Base-by-base conservation (phyloP, 2,888 invertebrate species). In the Argyresthia goedartella region DNA sequence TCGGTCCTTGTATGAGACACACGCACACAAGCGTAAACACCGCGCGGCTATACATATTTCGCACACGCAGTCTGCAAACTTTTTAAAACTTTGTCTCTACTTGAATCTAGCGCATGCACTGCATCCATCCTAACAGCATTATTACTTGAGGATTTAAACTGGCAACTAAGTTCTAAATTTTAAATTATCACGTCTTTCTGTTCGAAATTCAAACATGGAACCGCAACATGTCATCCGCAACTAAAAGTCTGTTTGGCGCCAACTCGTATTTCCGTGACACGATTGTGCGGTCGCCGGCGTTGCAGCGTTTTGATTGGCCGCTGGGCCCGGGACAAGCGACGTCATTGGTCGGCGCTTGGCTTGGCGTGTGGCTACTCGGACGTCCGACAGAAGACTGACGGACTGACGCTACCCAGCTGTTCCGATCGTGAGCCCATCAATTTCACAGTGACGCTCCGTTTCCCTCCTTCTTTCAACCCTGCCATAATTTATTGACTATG, bases 301-400 rank as follows among this genome's bases (percentile, higher is more conserved):
- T 25, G 16, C 11, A 46, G 33, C 46, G 46, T 33, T 46, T 7
- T 48, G 36, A 48, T 48, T 48, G 36, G 48, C 15, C 36, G 36
- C 10, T 14, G 1, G 8, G 13, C 14, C 36, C 13, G 6, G 36
- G 71, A 69, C 65, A 61, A 66, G 68, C 62, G 69, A 67, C 68
- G 67, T 70, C 69, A 65, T 51, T 62, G 64, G 62, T 64, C 65
- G 64, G 57, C 56, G 57, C 13, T 8, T 14, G 25, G 25, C 25
- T 4, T 25, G 14, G 71, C 85, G 85, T 85, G 84, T 81, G 73
- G 74, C 77, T 73, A 81, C 76, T 74, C 65, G 74, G 76, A 74
- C 72, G 75, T 71, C 84, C 77, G 71, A 75, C 76, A 76, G 74
- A 69, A 73, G 69, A 80, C 80, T 81, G 80, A 77, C 81, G 25